Conservation (phyloP, 1,140 invertebrate species). For the Achroia grisella region DNA sequence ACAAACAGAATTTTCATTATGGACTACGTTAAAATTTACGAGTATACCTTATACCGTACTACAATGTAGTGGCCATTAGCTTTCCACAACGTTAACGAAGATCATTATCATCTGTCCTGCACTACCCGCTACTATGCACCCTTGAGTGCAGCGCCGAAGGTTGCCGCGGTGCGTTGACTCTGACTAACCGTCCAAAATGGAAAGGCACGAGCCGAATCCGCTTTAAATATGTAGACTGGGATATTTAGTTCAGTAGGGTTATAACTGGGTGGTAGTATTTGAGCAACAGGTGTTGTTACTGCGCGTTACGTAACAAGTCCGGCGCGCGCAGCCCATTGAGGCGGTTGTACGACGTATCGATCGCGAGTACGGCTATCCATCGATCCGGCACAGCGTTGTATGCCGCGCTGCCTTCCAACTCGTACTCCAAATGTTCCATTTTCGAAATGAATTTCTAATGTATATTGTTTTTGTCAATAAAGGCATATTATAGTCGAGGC, state of each 20-base stretch:
- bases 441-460: too few species aligned
- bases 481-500: too few species aligned
- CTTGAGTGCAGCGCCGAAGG: constrained; percentile 66
- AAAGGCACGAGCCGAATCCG: background rate
- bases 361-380: constrained; percentile 49
- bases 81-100: constrained; percentile 51
- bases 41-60: too few species aligned
- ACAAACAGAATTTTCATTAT: too few species aligned
- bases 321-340: constrained; percentile 66
- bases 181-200: constrained; percentile 40
- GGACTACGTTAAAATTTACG: too few species aligned
- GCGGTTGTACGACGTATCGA: constrained; percentile 60
- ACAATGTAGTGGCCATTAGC: constrained; percentile 18
- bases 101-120: constrained; percentile 52
- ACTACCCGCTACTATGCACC: constrained; percentile 56
- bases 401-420: constrained; percentile 11
- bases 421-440: too few species aligned
- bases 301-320: constrained; percentile 58
- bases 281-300: constrained; percentile 59
- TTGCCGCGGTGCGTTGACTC: constrained; percentile 64
- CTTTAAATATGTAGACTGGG: constrained; percentile 17
- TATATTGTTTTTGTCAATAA: too few species aligned
- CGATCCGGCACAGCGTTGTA: constrained; percentile 34
- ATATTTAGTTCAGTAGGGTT: constrained; percentile 37
- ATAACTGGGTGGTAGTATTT: constrained; percentile 56